Evolutionary conservation across 1,140 invertebrate genomes (phyloP).

Genomic region (Drosophila lowei): DNA sequence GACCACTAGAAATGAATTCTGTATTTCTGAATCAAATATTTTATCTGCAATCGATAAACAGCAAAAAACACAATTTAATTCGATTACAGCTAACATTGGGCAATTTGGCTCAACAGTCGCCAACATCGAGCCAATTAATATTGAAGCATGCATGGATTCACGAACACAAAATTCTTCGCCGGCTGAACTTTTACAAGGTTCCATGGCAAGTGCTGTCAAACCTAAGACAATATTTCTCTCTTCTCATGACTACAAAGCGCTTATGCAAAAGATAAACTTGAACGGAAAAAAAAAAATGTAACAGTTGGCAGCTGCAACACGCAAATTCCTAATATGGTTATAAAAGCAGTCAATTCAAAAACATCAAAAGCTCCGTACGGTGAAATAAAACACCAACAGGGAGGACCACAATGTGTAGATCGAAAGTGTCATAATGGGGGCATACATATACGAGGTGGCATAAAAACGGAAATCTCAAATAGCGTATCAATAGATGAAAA

Average conservation of each 20-base stretch:
- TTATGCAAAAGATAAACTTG: constrained; percentile 83
- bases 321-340: constrained; percentile 72
- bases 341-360: constrained; percentile 77
- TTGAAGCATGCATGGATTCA: neutral
- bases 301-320: constrained; percentile 50
- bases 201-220: constrained; percentile 16
- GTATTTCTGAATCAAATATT: neutral
- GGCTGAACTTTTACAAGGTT: neutral
- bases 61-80: too few relatives aligned
- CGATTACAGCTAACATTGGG: neutral
- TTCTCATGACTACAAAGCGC: constrained; percentile 83
- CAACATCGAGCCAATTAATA: neutral
- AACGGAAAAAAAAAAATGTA: constrained; percentile 55
- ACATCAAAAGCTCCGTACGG: too few relatives aligned
- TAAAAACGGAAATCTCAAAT: constrained; percentile 27
- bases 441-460: neutral
- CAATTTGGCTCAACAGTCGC: neutral
- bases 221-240: constrained; percentile 84
- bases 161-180: constrained; percentile 7
- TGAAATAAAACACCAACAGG: too few relatives aligned
- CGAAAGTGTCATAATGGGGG: too few relatives aligned
- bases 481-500: constrained; percentile 83
- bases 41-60: too few relatives aligned
- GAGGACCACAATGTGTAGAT: too few relatives aligned
- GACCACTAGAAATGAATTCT: neutral